A percentile compares a stretch with the other conserved stretches of the same genome.
These are phyloP conservation scores for Monopterus albus DNA, from an alignment of 2,113 vertebrate genomes.

Conservation along the genomic window DNA sequence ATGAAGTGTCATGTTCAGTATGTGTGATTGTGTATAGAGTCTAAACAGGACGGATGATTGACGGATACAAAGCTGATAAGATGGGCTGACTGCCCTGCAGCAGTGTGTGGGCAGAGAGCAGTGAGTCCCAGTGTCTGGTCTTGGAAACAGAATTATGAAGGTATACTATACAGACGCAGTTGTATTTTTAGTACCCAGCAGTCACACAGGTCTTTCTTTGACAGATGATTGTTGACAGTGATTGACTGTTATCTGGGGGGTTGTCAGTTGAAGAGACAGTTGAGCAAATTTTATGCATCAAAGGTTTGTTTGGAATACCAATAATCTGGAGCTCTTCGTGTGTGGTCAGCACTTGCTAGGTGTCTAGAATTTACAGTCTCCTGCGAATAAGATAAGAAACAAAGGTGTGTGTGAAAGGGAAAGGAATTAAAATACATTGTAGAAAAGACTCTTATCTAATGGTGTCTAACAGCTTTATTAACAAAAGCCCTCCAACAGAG, in stretches of 20 bases:
- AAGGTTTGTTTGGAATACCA: constrained; percentile 63
- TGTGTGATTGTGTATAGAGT: background rate
- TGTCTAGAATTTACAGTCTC: constrained; percentile 27
- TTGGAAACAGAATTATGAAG: constrained; percentile 52
- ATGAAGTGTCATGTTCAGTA: background rate
- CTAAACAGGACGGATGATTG: background rate
- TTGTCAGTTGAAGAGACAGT: constrained; percentile 58
- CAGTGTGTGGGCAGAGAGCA: constrained; percentile 10
- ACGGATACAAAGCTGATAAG: background rate
- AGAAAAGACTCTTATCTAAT: constrained; percentile 43
- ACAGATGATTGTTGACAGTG: constrained; percentile 57
- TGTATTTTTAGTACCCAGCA: constrained; percentile 60
- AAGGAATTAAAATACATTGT: constrained; percentile 19
- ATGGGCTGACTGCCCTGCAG: background rate
- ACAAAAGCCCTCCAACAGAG: constrained; percentile 1
- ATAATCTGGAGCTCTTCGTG: constrained; percentile 35
- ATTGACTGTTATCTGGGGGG: constrained; percentile 67
- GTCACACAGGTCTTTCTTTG: constrained; percentile 46
- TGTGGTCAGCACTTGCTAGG: constrained; percentile 46
- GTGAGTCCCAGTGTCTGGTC: constrained; percentile 3
- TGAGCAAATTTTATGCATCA: constrained; percentile 43
- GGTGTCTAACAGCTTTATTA: constrained; percentile 19
- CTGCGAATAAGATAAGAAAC: constrained; percentile 39
- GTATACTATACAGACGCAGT: constrained; percentile 18
- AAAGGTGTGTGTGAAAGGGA: constrained; percentile 2